Percentiles rank a stretch among this genome's conserved stretches.
These are phyloP conservation scores for Shinisaurus crocodilurus DNA, from an alignment of 2,113 vertebrate genomes.

Conservation along the genomic window DNA sequence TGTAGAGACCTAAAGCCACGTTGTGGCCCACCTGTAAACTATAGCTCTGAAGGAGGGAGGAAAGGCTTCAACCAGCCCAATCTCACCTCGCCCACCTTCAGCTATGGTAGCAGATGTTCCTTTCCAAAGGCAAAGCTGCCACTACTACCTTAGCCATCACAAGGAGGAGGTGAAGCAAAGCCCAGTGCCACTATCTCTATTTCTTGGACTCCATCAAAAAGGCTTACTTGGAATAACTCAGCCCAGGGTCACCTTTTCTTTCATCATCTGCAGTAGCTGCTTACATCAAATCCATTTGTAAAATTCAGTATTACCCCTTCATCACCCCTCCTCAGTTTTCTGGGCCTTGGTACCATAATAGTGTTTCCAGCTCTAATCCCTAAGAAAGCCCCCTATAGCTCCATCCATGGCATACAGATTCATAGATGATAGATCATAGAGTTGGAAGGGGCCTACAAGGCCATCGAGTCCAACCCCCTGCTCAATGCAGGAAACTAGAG, in stretches of 20 bases:
- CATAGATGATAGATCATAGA: too few relatives aligned
- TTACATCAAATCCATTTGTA: not conserved
- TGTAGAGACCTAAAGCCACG: not conserved
- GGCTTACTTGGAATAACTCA: not conserved
- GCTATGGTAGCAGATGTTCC: not conserved
- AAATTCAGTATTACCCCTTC: not conserved
- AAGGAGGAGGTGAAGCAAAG: not conserved
- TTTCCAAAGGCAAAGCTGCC: not conserved
- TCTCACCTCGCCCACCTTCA: not conserved
- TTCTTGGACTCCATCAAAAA: not conserved
- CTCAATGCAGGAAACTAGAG: too few relatives aligned
- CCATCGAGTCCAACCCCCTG: too few relatives aligned
- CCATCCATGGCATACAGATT: not conserved
- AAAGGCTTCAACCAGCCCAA: not conserved
- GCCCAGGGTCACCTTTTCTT: not conserved
- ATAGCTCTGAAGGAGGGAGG: not conserved
- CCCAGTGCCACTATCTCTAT: not conserved
- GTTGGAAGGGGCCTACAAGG: too few relatives aligned
- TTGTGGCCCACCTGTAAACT: not conserved
- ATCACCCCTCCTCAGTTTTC: not conserved
- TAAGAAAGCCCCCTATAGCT: not conserved
- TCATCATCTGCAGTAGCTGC: not conserved
- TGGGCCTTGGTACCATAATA: not conserved
- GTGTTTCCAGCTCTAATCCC: not conserved
- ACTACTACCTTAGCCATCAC: not conserved